Base-by-base conservation (phyloP, 2,888 invertebrate genomes). In the Brachynemurus nebulosus region DNA sequence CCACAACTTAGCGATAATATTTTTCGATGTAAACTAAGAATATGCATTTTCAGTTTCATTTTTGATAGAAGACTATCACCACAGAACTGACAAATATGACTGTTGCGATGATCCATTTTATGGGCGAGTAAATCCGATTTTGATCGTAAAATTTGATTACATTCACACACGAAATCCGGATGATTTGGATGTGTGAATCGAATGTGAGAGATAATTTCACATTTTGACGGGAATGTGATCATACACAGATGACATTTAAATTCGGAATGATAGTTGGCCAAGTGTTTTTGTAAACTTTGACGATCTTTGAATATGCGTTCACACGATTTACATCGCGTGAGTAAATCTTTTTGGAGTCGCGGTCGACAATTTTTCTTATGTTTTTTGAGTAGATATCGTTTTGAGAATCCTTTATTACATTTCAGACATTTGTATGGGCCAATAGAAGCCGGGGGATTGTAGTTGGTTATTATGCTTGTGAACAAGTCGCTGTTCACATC, bases 21-120 rank as follows among this genome's bases (percentile, higher is more conserved):
- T 50, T 70, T 69, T 7, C 71, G 61, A 50, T 74, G 74, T 42
- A 72, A 54, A 21, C 70, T 69, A 35, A 72, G 53, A 4, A 74
- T 66, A 53, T 74, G 74, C 70, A 73, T 74, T 51, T 73, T 72
- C 2, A 74, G 55, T 53, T 72, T 74, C 19, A 74, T 63, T 50
- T 72, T 72, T 47, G 70, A 72, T 8, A 71, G 68, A 2, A 73
- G 63, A 1, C 69, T 61, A 51, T 74, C 74, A 2, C 68, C 74
- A 50, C 74, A 74, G 52, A 72, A 73, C 48, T 72, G 72, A 49
- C 74, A 74, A 3, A 71, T 66, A 52, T 70, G 70, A 0, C 68
- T 66, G 20, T 62, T 66, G 16, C 64, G 59, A 51, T 74, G 74
- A 51, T 73, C 70, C n/a, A 63, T 61, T 34, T 62, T 58, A 51